Evolutionary conservation across 2,888 invertebrate genomes (phyloP).

Genomic region (Kryphioiulus occultus): DNA sequence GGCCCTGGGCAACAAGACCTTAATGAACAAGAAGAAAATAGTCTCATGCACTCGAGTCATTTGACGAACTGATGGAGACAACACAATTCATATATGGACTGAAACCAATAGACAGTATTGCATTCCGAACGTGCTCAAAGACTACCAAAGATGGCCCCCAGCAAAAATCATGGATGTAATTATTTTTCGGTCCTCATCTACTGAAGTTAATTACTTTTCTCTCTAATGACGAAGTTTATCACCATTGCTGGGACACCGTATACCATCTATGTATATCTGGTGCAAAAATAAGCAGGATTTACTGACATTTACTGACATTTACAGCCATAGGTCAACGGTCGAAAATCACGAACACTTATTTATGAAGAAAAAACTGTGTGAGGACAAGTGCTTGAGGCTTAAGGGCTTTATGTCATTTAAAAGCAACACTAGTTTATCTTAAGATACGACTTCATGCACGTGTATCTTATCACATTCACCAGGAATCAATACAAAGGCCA

Average conservation of each 20-base stretch:
- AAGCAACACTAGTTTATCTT: no score
- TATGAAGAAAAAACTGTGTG: no score
- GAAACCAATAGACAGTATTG: not conserved
- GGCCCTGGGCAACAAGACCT: not conserved
- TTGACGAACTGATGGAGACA: not conserved
- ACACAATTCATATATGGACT: not conserved
- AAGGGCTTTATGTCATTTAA: no score
- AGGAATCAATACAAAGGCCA: not conserved
- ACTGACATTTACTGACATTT: no score
- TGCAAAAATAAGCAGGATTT: no score
- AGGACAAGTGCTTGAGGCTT: no score
- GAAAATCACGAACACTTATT: no score
- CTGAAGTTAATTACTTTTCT: not conserved
- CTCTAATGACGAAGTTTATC: not conserved
- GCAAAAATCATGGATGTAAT: not conserved
- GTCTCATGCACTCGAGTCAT: not conserved
- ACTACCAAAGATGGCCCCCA: not conserved
- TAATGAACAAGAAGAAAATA: not conserved
- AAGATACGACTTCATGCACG: no score
- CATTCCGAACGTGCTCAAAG: not conserved
- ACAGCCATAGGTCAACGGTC: no score
- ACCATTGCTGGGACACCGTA: not conserved
- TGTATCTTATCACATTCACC: no score
- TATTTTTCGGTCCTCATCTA: not conserved
- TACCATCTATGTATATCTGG: no score